Base-by-base conservation (phyloP, 2,113 vertebrate species). In the Tor tambroides region DNA sequence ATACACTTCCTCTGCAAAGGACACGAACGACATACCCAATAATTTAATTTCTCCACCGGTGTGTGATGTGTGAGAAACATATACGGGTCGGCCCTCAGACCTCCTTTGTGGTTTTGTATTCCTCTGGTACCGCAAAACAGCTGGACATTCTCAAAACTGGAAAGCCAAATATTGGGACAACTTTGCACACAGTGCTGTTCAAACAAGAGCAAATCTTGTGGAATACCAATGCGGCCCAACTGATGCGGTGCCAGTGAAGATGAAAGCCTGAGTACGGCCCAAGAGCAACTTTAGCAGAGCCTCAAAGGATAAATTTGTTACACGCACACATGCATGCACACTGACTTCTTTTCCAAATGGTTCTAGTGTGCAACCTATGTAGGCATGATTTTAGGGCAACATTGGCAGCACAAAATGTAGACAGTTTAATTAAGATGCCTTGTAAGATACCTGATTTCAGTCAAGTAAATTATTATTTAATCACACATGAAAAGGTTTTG, bases 131-230 rank as follows among this genome's bases (percentile, higher is more conserved):
- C 15, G 56, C 71, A 74, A 74, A 87, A 90, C 69, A 89, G 89
- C 90, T 87, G 59, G 43, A 84, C 77, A 90, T 91, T 87, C 88
- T 90, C 78, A 86, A 89, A 89, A 86, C 43, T 80, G 84, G 32
- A 30, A 59, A 71, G 65, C 87, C 83, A 91, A 91, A 93, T 91
- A 92, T 89, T 92, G 84, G 89, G 89, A 89, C 85, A 90, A 87
- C 85, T 92, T 90, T 88, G 89, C 90, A 91, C 89, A 93, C 85
- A 91, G 67, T 56, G 75, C 81, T 88, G 88, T 88, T 90, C 85
- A 89, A 92, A 92, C 91, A 88, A 9, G n/a, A 87, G 63, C 85
- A 77, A 87, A 89, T 90, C 85, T 84, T 86, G 90, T 51, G 21
- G 76, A 91, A 85, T 87, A 80, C 87, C 56, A 81, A 86, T 82